Evolutionary conservation across 23 tunicate genomes (phyloP).

Genomic region (Trididemnum clinides): DNA sequence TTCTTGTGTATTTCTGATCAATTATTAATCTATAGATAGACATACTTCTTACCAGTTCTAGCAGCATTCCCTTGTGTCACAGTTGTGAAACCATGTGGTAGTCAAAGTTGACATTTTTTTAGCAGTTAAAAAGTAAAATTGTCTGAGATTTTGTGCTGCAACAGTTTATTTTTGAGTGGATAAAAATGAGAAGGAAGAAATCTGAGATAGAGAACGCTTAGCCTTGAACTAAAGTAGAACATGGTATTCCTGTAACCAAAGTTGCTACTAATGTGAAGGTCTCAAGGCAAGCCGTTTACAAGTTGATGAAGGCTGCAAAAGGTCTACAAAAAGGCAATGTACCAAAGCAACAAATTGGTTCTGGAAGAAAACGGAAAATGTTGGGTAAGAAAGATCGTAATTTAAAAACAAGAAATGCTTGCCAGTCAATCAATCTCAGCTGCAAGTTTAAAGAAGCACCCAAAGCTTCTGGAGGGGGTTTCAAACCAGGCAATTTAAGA

Average conservation of each 20-base stretch:
- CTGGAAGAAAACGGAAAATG: constrained; percentile 25
- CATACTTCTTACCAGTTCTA: constrained; percentile 14
- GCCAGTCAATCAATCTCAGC: too few species aligned
- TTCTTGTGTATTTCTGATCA: constrained; percentile 7
- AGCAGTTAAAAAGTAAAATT: constrained; percentile 7
- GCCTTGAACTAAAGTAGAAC: constrained; percentile 9
- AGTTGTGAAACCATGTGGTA: constrained; percentile 8
- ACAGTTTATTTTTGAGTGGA: neutral
- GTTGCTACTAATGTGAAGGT: constrained; percentile 8
- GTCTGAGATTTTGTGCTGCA: neutral
- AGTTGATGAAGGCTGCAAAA: constrained; percentile 25
- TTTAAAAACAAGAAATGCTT: too few species aligned
- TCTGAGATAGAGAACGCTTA: constrained; percentile 10
- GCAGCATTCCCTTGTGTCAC: neutral
- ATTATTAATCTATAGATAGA: neutral
- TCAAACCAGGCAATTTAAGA: too few species aligned
- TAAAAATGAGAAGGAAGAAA: constrained; percentile 5
- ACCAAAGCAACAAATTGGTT: constrained; percentile 21
- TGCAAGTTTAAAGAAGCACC: too few species aligned
- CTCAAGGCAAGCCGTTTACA: constrained; percentile 26
- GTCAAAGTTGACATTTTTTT: neutral
- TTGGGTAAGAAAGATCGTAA: constrained; percentile 10
- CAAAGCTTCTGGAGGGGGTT: too few species aligned
- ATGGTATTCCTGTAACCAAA: neutral
- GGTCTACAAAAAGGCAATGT: neutral